Evolutionary conservation across 2,888 invertebrate species (phyloP).

Genomic region (Dione juno): DNA sequence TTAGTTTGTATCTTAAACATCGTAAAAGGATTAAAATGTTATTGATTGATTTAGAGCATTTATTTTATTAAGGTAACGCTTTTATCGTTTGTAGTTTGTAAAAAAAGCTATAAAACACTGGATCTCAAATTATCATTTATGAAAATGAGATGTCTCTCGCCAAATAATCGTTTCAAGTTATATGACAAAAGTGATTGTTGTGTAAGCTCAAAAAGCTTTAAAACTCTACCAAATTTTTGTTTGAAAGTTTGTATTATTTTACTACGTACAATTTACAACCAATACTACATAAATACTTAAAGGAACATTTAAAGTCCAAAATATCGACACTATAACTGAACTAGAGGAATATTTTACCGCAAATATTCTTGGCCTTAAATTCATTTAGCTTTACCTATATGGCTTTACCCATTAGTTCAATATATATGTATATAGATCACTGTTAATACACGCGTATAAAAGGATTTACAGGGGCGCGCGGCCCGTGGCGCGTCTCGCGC

Average conservation of each 20-base stretch:
- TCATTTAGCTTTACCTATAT: slow-evolving; percentile 12
- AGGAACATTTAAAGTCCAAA: background rate
- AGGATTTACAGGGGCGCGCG: slow-evolving; percentile 51
- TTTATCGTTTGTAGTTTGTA: background rate
- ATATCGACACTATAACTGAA: background rate
- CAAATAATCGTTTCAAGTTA: slow-evolving; percentile 4
- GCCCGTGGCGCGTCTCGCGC: slow-evolving; percentile 75
- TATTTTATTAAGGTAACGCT: no score
- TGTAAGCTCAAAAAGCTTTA: background rate
- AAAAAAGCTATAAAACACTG: background rate
- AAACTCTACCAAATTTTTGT: background rate
- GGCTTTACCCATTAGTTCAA: slow-evolving; percentile 3
- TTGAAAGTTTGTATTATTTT: background rate
- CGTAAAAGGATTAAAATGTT: no score
- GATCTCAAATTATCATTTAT: background rate
- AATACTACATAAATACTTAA: slow-evolving; percentile 5
- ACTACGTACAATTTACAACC: slow-evolving; percentile 24
- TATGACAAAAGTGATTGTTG: slow-evolving; percentile 10
- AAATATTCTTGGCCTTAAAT: background rate
- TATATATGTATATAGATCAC: slow-evolving; percentile 26
- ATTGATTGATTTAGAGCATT: no score
- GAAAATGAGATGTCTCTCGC: background rate
- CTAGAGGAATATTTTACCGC: background rate
- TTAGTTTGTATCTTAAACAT: background rate
- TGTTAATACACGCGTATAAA: slow-evolving; percentile 39